Conservation (phyloP, 2,888 invertebrate genomes). For the Parnassius mnemosyne region DNA sequence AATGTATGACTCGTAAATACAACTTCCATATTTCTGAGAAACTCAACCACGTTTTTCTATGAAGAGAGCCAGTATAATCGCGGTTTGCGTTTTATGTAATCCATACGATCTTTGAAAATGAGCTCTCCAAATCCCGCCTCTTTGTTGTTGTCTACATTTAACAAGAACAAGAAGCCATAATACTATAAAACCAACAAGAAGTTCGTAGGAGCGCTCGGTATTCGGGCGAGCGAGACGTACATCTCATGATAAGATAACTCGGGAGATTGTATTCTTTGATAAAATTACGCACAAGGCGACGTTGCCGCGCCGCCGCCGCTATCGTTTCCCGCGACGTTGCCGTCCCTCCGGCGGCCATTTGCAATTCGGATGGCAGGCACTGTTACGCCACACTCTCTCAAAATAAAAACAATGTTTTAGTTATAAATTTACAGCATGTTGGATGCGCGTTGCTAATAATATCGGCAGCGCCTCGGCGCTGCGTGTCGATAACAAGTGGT, state of each 20-base stretch:
- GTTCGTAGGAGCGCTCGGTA: slow-evolving; percentile 4
- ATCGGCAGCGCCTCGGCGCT: slow-evolving; percentile 35
- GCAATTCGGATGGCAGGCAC: slow-evolving; percentile 63
- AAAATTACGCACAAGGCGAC: slow-evolving; percentile 65
- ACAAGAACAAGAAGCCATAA: slow-evolving; percentile 24
- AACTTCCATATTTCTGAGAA: slow-evolving; percentile 4
- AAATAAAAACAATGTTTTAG: slow-evolving; percentile 69
- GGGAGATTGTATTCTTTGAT: slow-evolving; percentile 52
- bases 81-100: slow-evolving; percentile 27
- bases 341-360: slow-evolving; percentile 60
- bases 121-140: slow-evolving; percentile 37
- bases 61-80: slow-evolving; percentile 15
- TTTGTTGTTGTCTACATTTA: slow-evolving; percentile 35
- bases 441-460: slow-evolving; percentile 35
- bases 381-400: slow-evolving; percentile 65
- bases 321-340: slow-evolving; percentile 57
- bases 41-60: not conserved
- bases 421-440: slow-evolving; percentile 43
- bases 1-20: not conserved
- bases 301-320: slow-evolving; percentile 48
- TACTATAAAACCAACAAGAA: slow-evolving; percentile 16
- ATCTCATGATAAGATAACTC: slow-evolving; percentile 55
- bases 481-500: slow-evolving; percentile 5
- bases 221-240: slow-evolving; percentile 16
- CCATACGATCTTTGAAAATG: slow-evolving; percentile 23